Evolutionary conservation across 2,797 vertebrate species (phyloP), one percentile per base, ranked within the genome.

Genomic region (Peromyscus nudipes): DNA sequence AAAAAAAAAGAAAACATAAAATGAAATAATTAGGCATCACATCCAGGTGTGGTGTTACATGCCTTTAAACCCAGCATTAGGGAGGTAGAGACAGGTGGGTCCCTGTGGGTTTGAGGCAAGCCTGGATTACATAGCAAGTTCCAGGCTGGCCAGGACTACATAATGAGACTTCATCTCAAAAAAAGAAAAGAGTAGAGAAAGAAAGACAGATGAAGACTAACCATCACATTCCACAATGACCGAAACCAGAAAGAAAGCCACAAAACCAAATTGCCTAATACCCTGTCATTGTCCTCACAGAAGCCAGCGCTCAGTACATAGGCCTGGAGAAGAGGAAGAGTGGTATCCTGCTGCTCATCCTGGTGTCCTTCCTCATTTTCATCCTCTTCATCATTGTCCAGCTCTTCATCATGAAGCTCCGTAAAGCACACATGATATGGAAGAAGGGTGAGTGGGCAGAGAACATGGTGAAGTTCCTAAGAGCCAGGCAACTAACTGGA

Each of bases 401-500:
- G 82, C 99, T 99, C 11, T 99, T 99, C 71, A 19, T 98, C 67
- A 97, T 98, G 94, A 99, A 99, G 97, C 98, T 99, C 69, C 98
- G 98, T 88, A 99, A 98, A 98, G 99, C 99, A 3, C 99, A 99
- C 0, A 49, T 98, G 0, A 23, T 96, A 27, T 99, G 99, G 99
- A 99, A 99, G 91, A 99, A 96, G 99, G 99, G 99, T 99, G 79
- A 96, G 98, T 46, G 12, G 21, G 0, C n/a, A 9, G 12, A 91
- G 71, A 60, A 25, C 23, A 82, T 2, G 1, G 0, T 0, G 4
- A 57, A 40, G 31, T 40, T 71, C n/a, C 0, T 1, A 9, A 3
- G 34, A 64, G 19, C 60, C 12, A 10, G 34, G 34, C 21, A 4
- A 10, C 3, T 25, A 69, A 37, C 52, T 1, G 10, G 43, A 21